These are phyloP conservation scores for Neomonachus schauinslandi DNA, from an alignment of 2,113 vertebrate genomes.

Conservation along the genomic window DNA sequence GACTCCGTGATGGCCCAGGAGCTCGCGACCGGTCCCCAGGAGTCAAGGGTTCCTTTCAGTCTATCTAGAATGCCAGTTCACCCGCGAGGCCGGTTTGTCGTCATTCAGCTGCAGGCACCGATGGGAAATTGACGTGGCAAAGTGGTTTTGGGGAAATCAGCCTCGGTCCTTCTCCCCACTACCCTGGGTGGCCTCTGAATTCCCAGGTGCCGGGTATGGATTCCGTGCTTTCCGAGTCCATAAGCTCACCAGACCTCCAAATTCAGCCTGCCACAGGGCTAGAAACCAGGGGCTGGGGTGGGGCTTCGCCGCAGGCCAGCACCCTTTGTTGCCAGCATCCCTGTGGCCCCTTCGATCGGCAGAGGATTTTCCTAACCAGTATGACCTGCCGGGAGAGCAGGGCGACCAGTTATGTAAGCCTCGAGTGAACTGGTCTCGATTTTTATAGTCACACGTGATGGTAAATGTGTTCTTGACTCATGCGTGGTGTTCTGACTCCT, in stretches of 20 bases:
- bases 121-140: not conserved
- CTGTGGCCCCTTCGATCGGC: no score
- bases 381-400: not conserved
- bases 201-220: not conserved
- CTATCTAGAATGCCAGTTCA: not conserved
- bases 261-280: not conserved
- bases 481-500: fast-evolving
- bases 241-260: not conserved
- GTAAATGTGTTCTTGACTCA: not conserved
- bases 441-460: not conserved
- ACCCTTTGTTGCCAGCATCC: not conserved
- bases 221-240: not conserved
- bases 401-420: not conserved
- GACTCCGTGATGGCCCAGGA: fast-evolving
- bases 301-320: not conserved
- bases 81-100: not conserved
- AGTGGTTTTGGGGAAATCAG: not conserved
- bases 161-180: not conserved
- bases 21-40: fast-evolving
- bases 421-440: not conserved
- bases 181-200: not conserved
- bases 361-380: not conserved
- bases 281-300: not conserved
- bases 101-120: not conserved
- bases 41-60: fast-evolving